Evolutionary conservation across 2,888 invertebrate genomes (phyloP).

Genomic region (Leptopilina drosophilae): DNA sequence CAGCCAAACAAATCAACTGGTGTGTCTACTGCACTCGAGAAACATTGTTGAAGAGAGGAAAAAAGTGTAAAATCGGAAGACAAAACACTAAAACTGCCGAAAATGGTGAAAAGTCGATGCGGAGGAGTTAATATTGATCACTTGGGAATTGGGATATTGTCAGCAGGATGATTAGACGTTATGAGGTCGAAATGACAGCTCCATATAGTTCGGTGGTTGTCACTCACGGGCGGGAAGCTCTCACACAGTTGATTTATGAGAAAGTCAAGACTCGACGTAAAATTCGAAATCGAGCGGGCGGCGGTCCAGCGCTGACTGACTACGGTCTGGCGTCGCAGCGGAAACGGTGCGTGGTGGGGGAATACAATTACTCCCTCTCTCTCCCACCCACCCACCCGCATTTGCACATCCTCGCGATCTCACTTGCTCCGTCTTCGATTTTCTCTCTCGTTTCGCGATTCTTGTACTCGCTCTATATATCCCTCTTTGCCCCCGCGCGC

Average conservation of each 20-base stretch:
- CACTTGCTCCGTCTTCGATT: constrained; percentile 48
- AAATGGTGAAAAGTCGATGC: not conserved
- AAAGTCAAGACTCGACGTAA: constrained; percentile 53
- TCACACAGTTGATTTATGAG: constrained; percentile 38
- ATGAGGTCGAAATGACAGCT: not conserved
- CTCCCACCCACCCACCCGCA: constrained; percentile 30
- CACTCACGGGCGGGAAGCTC: constrained; percentile 38
- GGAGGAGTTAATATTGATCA: not conserved
- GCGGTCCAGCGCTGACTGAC: constrained; percentile 77
- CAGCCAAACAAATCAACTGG: not conserved
- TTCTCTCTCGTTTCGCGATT: constrained; percentile 41
- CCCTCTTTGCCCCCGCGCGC: not conserved
- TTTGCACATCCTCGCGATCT: constrained; percentile 46
- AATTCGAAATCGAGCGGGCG: constrained; percentile 73
- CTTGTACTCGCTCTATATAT: constrained; percentile 12
- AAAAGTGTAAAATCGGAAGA: too few relatives aligned
- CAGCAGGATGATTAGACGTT: not conserved
- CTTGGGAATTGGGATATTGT: not conserved
- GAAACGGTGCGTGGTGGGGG: constrained; percentile 59
- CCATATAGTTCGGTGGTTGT: constrained; percentile 11
- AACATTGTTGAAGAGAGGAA: too few relatives aligned
- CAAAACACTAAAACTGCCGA: not conserved
- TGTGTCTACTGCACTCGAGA: too few relatives aligned
- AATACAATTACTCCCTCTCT: constrained; percentile 51
- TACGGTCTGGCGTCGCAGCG: constrained; percentile 75